Evolutionary conservation across 2,888 invertebrate species (phyloP), one percentile per base, ranked within the genome.

Genomic region (Megamerina dolium): DNA sequence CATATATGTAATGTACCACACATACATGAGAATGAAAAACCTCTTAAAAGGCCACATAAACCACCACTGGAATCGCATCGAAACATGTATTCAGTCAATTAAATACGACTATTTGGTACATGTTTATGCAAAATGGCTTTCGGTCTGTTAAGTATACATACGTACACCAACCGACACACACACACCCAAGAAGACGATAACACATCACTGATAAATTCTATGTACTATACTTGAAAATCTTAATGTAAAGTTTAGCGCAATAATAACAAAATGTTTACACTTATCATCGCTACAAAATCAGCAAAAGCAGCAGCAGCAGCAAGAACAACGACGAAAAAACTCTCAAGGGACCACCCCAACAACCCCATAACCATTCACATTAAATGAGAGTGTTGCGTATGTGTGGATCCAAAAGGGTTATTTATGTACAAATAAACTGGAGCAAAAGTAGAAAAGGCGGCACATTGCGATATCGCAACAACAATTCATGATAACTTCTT

Each of bases 241-340:
- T 8, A 23, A 23, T 37, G 16, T 12, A 37, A 31, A 14, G 9
- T 14, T 31, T 10, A n/a, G 13, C 16, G 33, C 21, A 16, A 16
- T 21, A 36, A 20, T 10, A 21, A 36, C n/a, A 23, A 36, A 12
- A 21, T 13, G n/a, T 13, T 20, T 21, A 36, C 35, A 19, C 55
- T 61, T 61, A 61, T 61, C 63, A 63, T 48, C 50, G 57, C 54
- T 54, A 51, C 52, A 53, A 61, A 58, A 60, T 63, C 63, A 57
- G 52, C 58, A 57, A 60, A 58, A 57, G 56, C 54, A 58, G 56
- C 14, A 23, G 23, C 10, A 6, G 8, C 10, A 6, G 23, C 6
- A 23, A 23, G 8, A 23, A 23, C 23, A 23, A 8, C 23, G 8
- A 23, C 37, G n/a, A n/a, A n/a, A n/a, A n/a, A n/a, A 23, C 59